These are phyloP conservation scores for Sarcoramphus papa DNA, from an alignment of 2,797 vertebrate genomes.

Conservation along the genomic window DNA sequence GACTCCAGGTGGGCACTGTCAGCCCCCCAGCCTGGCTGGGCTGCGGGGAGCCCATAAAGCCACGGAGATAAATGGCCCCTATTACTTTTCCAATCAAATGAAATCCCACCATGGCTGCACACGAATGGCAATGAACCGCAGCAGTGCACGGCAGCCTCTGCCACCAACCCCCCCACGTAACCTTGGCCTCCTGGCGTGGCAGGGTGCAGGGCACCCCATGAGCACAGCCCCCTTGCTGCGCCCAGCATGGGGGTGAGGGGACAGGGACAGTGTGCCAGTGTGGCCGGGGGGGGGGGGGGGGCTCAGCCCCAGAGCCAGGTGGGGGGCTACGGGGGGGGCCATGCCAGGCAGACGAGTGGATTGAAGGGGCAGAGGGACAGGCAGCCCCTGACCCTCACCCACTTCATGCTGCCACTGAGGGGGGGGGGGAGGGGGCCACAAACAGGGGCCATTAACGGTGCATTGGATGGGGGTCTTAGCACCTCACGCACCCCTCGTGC, in stretches of 20 bases:
- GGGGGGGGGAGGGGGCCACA: background rate
- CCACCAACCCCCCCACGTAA: background rate
- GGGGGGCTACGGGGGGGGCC: no score
- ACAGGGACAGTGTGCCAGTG: background rate
- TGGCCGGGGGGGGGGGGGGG: background rate
- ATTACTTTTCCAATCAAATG: background rate
- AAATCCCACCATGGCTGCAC: background rate
- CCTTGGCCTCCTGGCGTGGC: fast-evolving
- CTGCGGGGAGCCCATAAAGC: background rate
- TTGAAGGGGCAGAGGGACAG: background rate
- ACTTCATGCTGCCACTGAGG: background rate
- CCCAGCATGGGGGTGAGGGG: fast-evolving
- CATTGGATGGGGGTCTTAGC: background rate
- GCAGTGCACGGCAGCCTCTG: background rate
- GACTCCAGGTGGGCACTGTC: background rate
- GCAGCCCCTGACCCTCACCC: background rate
- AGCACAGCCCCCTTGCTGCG: fast-evolving
- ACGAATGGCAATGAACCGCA: background rate
- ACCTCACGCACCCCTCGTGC: fast-evolving
- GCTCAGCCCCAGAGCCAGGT: background rate
- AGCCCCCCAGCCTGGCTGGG: background rate
- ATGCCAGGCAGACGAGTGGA: fast-evolving
- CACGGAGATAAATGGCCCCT: background rate
- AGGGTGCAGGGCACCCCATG: background rate
- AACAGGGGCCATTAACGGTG: fast-evolving